Evolutionary conservation across 1,140 invertebrate genomes (phyloP), one percentile per base, ranked within the genome.

Genomic region (Dinoponera quadriceps): DNA sequence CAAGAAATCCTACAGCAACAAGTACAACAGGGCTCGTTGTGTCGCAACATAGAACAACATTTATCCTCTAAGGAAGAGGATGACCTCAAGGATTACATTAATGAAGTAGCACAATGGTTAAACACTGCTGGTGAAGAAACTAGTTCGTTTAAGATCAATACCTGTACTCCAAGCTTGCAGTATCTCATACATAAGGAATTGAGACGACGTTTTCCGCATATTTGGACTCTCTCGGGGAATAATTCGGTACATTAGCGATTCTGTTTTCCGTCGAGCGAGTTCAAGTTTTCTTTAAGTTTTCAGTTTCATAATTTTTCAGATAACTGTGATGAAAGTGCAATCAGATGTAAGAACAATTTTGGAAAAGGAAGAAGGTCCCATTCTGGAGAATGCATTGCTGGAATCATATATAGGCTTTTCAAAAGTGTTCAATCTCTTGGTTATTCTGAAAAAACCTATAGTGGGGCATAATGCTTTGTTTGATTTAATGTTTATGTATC

Each of bases 401-500:
- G 92, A 95, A 60, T 90, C 93, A 74, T 92, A 96, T 59, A 83
- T 95, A 74, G 97, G 97, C 27, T 97, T 97, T 91, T 95, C 96
- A 14, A 95, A 95, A 91, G 91, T 98, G 18, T 96, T 97, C 80
- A 93, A 95, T 55, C 83, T 96, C 0, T 89, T 98, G 5, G 90
- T 92, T 16, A 87, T 91, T 3, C 89, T 94, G 18, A 95, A 96
- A 83, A 97, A 97, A 94, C 97, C 97, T 25, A 94, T 98, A 48
- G 92, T 97, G 49, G 97, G 96, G 0, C 97, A 98, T 92, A 98
- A 98, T 93, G 90, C 96, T 49, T 94, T 97, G 51, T 90, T 96
- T 73, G 97, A 98, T 93, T 90, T 97, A 4, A 92, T 97, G 84
- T 94, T 97, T 57, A 92, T 97, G 60, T 95, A 96, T 90, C 95